Conservation (phyloP, 2,797 vertebrate genomes). For the Myotis findleyi region DNA sequence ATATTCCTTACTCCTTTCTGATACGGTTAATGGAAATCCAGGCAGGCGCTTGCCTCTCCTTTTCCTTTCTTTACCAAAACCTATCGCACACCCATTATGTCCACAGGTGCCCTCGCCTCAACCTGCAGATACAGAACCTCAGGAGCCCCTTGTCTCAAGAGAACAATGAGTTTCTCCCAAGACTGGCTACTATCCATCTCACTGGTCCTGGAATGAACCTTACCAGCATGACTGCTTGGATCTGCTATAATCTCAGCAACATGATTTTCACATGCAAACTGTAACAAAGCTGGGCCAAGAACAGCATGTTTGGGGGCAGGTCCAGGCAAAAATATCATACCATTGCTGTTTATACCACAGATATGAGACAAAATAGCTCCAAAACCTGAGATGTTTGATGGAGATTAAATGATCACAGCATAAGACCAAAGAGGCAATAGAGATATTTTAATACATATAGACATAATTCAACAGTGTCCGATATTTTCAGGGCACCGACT, state of each 20-base stretch:
- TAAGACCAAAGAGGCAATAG: background rate
- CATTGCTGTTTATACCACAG: slow-evolving; percentile 19
- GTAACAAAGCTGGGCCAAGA: background rate
- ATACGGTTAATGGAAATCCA: background rate
- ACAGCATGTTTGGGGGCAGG: background rate
- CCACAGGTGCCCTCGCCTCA: background rate
- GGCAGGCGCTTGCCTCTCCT: background rate
- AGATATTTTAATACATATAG: slow-evolving; percentile 13
- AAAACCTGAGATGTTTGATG: slow-evolving; percentile 23
- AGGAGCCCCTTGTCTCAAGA: background rate
- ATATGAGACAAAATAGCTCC: slow-evolving; percentile 38
- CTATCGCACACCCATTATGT: background rate
- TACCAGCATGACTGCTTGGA: background rate
- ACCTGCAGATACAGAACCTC: background rate
- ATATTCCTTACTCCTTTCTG: background rate
- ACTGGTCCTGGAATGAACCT: background rate
- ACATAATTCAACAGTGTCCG: background rate
- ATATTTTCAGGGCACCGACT: slow-evolving; percentile 30
- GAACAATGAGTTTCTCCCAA: background rate
- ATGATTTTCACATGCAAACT: slow-evolving; percentile 52
- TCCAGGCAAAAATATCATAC: slow-evolving; percentile 13
- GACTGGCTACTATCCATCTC: background rate
- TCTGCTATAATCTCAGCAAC: slow-evolving; percentile 33
- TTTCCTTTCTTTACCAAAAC: slow-evolving; percentile 35
- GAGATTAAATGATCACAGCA: slow-evolving; percentile 1